Evolutionary conservation across 2,113 vertebrate genomes (phyloP), one percentile per base, ranked within the genome.

Genomic region (Sylvilagus bachmani): DNA sequence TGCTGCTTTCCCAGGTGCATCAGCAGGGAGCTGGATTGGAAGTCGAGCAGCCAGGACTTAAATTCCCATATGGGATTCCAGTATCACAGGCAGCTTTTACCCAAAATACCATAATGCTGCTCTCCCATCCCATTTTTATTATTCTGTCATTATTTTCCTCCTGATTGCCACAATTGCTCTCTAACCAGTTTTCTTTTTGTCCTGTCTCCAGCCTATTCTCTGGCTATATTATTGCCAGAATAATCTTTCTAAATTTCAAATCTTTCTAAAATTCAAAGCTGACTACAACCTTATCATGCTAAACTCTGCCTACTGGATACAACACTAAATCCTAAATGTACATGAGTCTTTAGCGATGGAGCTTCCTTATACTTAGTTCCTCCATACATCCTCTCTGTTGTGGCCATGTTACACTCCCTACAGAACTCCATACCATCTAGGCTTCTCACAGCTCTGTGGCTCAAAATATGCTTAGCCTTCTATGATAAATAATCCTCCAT

Each of bases 221-320:
- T 31, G 7, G 19, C 61, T 58, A 74, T 16, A 77, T 69, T 9
- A 2, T 69, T 81, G 49, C 17, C 67, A 90, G 62, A 89, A 93
- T 51, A 82, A 53, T 66, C 25, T 61, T n/a, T n/a, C n/a, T n/a
- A n/a, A n/a, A n/a, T n/a, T n/a, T n/a, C n/a, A n/a, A n/a, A n/a
- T n/a, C n/a, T n/a, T 89, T 80, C 33, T 58, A 81, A 90, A 90
- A 84, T 66, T 73, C 29, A 36, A 89, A 66, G 22, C 17, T 91
- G 25, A 64, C 4, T 6, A 87, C 4, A 89, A 29, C 10, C 5
- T 86, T 74, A 38, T 77, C 8, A 70, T 36, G 14, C 29, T 87
- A 86, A 88, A 36, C 8, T 53, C 71, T 70, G 24, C 27, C 55
- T 61, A 51, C 3, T 55, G 10, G 62, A 71, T 29, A 36, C 24